Evolutionary conservation across 2,888 invertebrate genomes (phyloP), one percentile per base, ranked within the genome.

Genomic region (Teleiodes luculella): DNA sequence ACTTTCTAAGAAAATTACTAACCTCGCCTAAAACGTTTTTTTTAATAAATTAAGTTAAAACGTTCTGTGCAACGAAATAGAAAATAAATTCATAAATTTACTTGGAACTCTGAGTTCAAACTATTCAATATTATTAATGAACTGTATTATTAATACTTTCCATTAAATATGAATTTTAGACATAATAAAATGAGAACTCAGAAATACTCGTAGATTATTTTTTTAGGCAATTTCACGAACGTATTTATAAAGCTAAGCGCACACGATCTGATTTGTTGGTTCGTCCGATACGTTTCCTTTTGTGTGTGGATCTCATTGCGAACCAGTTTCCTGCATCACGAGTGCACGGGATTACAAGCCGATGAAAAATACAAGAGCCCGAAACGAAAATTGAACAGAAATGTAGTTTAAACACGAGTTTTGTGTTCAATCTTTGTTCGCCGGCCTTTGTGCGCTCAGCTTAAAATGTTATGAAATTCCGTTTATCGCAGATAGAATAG

Each of bases 321-420:
- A 61, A 54, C 60, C 62, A 59, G 59, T 60, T 58, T 57, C 61
- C 53, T 67, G 60, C 64, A 62, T 62, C 63, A 65, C 68, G 70
- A 76, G 73, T 74, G 72, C 71, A 70, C 57, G 57, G 78, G 75
- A 78, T 80, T 78, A 78, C 78, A 74, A 77, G 70, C 74, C 74
- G 74, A 78, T 80, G 79, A 80, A 83, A 81, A 80, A 80, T 80
- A 74, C 70, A 63, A 58, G 64, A 68, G 64, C 65, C 67, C 71
- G 67, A 71, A 72, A 68, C 66, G 72, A 73, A 74, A 74, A 81
- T 81, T 79, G 80, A 79, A 83, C 76, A 76, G 75, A 75, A 78
- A 74, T 69, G 72, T 74, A 70, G 69, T 76, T 72, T 66, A 59
- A 65, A 64, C 68, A 65, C 65, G 60, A 68, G 69, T 70, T 76